Conservation (phyloP, 1,140 invertebrate species). For the Achatina immaculata region DNA sequence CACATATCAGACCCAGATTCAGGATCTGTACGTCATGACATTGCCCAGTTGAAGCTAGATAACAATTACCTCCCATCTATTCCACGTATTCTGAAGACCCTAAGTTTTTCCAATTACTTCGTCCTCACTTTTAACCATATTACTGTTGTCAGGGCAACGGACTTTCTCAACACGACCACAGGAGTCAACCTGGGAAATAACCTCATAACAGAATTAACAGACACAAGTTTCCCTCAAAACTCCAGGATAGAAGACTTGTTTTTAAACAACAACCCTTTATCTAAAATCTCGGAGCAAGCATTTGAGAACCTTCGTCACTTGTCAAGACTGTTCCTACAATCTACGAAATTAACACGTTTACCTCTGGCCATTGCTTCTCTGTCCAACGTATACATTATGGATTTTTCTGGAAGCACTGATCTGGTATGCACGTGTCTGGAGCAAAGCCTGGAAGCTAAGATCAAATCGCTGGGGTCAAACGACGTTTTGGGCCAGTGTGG, state of each 20-base stretch:
- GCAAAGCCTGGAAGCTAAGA: not conserved
- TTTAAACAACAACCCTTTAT: not conserved
- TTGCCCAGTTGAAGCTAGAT: not conserved
- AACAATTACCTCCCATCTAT: not conserved
- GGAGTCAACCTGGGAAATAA: not conserved
- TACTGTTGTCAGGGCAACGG: not conserved
- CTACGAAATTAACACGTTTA: not conserved
- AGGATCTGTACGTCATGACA: not conserved
- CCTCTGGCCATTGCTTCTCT: not conserved
- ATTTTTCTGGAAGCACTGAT: not conserved
- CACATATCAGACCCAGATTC: not conserved
- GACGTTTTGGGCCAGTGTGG: not conserved
- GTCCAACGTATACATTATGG: not conserved
- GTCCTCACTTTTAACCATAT: not conserved
- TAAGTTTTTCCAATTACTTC: not conserved
- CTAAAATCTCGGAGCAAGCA: not conserved
- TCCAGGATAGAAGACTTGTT: not conserved
- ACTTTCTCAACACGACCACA: not conserved
- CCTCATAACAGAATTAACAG: not conserved
- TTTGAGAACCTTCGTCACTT: not conserved
- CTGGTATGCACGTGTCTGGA: not conserved
- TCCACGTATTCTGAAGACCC: not conserved
- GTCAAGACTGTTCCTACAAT: not conserved
- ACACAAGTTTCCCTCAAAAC: not conserved
- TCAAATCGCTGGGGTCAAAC: not conserved